Base-by-base conservation (phyloP, 1,140 invertebrate genomes). In the Drosophila busckii region DNA sequence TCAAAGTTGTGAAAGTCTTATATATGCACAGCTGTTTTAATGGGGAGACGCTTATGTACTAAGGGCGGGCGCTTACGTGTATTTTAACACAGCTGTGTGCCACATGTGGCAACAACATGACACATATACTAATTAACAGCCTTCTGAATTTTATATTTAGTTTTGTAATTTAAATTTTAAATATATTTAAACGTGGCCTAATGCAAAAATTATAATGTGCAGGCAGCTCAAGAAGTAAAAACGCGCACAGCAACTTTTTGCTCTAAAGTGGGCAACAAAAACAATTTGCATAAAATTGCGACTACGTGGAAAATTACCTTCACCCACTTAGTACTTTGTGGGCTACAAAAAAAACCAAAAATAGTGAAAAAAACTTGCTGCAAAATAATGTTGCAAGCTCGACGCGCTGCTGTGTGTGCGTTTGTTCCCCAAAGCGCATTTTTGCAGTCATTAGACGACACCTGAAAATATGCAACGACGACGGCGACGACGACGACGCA, bases 301-400 rank as follows among this genome's bases (percentile, higher is more conserved):
- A 75, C 70, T 69, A 52, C 59, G 54, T 64, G 59, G 58, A 60
- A 78, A 82, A 78, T 80, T 80, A 78, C 58, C 63, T 64, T 67
- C 73, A 71, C 68, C 63, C 63, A 54, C 68, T 67, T 80, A 71
- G 63, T 52, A n/a, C n/a, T n/a, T n/a, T n/a, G n/a, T n/a, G n/a
- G 46, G 29, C 55, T 20, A 9, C 34, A 9, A 49, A 49, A 56
- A 40, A n/a, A n/a, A n/a, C n/a, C n/a, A n/a, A n/a, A n/a, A n/a
- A n/a, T n/a, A n/a, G 52, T 26, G 61, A 20, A 44, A 66, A 65
- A 65, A 34, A 65, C 65, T 34, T 40, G 23, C 19, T 58, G 31
- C n/a, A n/a, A n/a, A n/a, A n/a, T n/a, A n/a, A n/a, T n/a, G 25
- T 58, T 58, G 8, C 12, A 12, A 29, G n/a, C 16, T 25, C 28